phyloP scores from a whole-genome alignment of 2,797 vertebrate genomes.

The Bradypodion ventrale region DNA sequence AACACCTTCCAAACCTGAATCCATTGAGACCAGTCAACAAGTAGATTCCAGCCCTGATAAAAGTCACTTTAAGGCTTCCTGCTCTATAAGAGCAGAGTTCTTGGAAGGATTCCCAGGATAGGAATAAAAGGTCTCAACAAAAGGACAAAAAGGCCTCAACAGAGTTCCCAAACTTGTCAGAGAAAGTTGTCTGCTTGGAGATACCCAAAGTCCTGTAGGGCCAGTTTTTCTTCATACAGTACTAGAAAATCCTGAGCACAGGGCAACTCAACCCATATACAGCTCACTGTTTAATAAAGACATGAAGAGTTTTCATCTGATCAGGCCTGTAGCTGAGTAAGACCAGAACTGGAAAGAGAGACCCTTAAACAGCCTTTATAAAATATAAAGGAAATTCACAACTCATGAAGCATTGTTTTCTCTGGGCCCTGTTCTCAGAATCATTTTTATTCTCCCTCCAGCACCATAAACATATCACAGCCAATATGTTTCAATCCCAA shows the following conservation, averaged over 20 bases:
- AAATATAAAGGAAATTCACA: not conserved
- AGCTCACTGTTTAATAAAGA: not conserved
- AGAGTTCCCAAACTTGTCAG: not conserved
- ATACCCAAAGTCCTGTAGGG: not conserved
- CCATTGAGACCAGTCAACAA: not conserved
- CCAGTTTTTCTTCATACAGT: not conserved
- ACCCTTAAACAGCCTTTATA: not conserved
- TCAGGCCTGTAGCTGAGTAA: not conserved
- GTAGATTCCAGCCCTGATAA: not conserved
- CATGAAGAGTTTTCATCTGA: not conserved
- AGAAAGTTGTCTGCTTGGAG: not conserved
- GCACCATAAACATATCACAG: not conserved
- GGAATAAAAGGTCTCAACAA: not conserved
- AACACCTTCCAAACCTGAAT: not conserved
- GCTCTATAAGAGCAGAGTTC: not conserved
- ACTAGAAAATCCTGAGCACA: not conserved
- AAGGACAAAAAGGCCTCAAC: not conserved
- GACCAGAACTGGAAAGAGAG: not conserved
- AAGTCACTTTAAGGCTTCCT: no score
- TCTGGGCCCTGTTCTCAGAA: not conserved
- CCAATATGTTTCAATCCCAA: not conserved
- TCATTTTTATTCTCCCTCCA: conserved; percentile 1
- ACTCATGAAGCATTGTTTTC: not conserved
- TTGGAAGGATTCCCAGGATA: no score
- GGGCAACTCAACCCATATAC: not conserved